A percentile compares a stretch with the other conserved stretches of the same genome.
Evolutionary conservation across 2,113 vertebrate genomes (phyloP).

Genomic region (Corythoichthys haematopterus): DNA sequence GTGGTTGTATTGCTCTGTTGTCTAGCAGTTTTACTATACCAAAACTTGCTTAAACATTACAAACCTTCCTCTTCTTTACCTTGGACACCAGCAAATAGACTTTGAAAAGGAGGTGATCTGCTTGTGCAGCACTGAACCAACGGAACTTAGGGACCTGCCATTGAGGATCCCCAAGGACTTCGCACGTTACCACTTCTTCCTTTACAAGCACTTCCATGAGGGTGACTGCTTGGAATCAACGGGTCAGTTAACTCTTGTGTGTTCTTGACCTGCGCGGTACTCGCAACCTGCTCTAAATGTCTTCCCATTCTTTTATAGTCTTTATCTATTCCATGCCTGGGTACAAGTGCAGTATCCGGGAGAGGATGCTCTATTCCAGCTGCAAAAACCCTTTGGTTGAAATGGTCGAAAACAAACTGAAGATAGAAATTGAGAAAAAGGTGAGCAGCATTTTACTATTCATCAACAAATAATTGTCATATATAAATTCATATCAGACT

Average conservation of each 20-base stretch:
- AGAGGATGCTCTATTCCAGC: slow-evolving; percentile 97
- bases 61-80: background rate
- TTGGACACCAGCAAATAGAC: slow-evolving; percentile 84
- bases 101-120: slow-evolving; percentile 85
- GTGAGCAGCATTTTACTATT: slow-evolving; percentile 53
- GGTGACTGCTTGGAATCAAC: slow-evolving; percentile 93
- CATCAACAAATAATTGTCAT: too few relatives aligned
- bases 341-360: slow-evolving; percentile 90
- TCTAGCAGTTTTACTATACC: background rate
- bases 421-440: slow-evolving; percentile 87
- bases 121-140: slow-evolving; percentile 83
- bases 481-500: too few relatives aligned
- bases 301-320: slow-evolving; percentile 66
- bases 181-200: slow-evolving; percentile 96
- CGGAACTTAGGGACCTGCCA: slow-evolving; percentile 89
- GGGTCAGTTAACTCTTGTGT: slow-evolving; percentile 63
- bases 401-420: slow-evolving; percentile 81
- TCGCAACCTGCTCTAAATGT: background rate
- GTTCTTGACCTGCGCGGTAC: background rate
- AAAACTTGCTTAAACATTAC: background rate
- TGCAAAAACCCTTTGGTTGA: slow-evolving; percentile 90
- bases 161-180: slow-evolving; percentile 87
- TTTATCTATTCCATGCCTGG: slow-evolving; percentile 99
- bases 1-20: background rate
- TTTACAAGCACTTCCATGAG: slow-evolving; percentile 93